A percentile compares a stretch with the other conserved stretches of the same genome.
phyloP scores from a whole-genome alignment of 2,888 invertebrate species.

The Oscheius sp. region DNA sequence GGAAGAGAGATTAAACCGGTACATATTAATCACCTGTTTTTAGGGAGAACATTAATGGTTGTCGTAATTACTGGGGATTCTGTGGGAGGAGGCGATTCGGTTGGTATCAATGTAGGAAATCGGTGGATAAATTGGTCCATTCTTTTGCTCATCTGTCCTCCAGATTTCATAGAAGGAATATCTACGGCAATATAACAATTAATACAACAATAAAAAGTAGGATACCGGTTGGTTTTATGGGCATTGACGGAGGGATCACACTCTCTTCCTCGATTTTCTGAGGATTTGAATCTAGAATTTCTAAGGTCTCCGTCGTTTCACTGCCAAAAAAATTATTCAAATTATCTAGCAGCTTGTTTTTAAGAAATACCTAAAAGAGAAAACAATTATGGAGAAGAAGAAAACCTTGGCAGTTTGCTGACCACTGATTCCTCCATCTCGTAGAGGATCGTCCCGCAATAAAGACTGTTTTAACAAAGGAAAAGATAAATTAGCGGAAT shows the following conservation, averaged over 20 bases:
- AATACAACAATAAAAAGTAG: background rate
- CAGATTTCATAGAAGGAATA: constrained; percentile 28
- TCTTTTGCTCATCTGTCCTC: background rate
- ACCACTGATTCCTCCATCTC: background rate
- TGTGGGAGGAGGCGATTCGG: constrained; percentile 9
- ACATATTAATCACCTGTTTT: constrained; percentile 8
- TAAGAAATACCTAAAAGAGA: constrained; percentile 20
- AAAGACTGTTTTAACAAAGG: constrained; percentile 4
- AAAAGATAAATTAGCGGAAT: constrained; percentile 22
- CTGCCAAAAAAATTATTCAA: constrained; percentile 32
- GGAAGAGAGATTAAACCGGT: background rate
- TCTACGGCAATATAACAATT: background rate
- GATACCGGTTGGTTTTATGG: constrained; percentile 26
- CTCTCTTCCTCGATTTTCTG: background rate
- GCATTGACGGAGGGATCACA: constrained; percentile 2
- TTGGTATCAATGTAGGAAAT: constrained; percentile 15
- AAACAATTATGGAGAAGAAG: background rate
- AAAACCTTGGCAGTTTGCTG: background rate
- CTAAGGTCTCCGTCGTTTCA: constrained; percentile 5
- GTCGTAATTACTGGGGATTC: constrained; percentile 2
- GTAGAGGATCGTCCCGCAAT: background rate
- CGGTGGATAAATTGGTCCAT: constrained; percentile 5
- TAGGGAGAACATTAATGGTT: background rate
- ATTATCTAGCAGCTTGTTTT: constrained; percentile 27
- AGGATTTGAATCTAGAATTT: constrained; percentile 24